phyloP scores from a whole-genome alignment of 2,113 vertebrate genomes.

The Hylia prasina region DNA sequence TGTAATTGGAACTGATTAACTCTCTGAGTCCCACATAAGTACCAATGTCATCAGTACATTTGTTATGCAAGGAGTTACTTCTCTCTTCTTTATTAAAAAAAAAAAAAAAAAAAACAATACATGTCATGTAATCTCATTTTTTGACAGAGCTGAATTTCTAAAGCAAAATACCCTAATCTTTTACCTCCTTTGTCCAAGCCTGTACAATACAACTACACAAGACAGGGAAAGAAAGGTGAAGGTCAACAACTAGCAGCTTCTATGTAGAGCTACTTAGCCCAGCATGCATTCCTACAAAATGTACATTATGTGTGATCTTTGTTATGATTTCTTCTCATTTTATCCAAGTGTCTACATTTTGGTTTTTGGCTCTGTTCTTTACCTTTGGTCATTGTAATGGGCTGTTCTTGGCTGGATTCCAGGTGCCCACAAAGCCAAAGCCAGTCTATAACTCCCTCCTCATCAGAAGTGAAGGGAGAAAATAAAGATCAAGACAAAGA shows the following conservation, averaged over 20 bases:
- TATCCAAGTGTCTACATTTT: neutral
- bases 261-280: neutral
- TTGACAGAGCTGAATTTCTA: neutral
- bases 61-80: neutral
- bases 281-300: neutral
- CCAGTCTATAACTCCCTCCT: neutral
- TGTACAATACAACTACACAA: neutral
- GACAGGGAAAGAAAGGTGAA: neutral
- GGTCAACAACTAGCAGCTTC: neutral
- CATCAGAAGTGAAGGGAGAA: neutral
- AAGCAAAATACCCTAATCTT: neutral
- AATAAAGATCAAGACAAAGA: neutral
- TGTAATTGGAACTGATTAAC: neutral
- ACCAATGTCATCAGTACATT: neutral
- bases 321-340: neutral
- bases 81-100: neutral
- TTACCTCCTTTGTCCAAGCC: neutral
- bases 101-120: neutral
- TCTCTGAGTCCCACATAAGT: neutral
- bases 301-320: neutral
- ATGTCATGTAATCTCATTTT: neutral
- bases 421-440: neutral
- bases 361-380: fast-evolving
- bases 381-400: neutral
- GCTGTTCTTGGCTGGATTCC: neutral